Evolutionary conservation across 2,888 invertebrate genomes (phyloP).

Genomic region (Mythimna pallens): DNA sequence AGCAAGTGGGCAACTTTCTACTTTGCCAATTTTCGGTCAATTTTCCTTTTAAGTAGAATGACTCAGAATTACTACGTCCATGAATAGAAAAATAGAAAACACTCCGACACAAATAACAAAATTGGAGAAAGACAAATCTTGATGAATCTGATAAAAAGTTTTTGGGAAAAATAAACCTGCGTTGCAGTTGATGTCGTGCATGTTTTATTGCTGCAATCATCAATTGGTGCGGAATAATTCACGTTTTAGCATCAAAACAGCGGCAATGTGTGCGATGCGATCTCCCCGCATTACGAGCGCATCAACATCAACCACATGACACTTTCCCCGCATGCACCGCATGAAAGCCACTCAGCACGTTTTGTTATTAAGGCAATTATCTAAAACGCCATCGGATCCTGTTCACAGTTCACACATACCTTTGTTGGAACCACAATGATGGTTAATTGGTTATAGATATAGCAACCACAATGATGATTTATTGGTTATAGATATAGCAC

Average conservation of each 20-base stretch:
- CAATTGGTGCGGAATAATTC: conserved; percentile 44
- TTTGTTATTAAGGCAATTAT: conserved; percentile 60
- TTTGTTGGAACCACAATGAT: conserved; percentile 32
- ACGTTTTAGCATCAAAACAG: conserved; percentile 44
- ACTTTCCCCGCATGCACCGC: conserved; percentile 72
- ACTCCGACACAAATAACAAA: background rate
- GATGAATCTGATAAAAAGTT: conserved; percentile 9
- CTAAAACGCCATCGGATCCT: conserved; percentile 63
- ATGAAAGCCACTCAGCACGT: conserved; percentile 63
- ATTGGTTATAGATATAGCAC: conserved; percentile 13
- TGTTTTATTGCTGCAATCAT: conserved; percentile 20
- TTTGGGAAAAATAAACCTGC: conserved; percentile 11
- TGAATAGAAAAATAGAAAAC: background rate
- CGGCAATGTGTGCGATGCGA: conserved; percentile 61
- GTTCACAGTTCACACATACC: conserved; percentile 43
- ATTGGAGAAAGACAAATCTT: background rate
- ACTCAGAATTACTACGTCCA: background rate
- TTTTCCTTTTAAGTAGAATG: conserved; percentile 24
- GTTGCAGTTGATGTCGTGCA: conserved; percentile 20
- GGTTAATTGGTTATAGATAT: conserved; percentile 9
- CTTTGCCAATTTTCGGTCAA: background rate
- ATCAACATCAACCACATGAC: conserved; percentile 59
- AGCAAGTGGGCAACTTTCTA: conserved; percentile 7
- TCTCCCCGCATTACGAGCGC: conserved; percentile 60
- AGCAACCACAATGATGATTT: conserved; percentile 23